phyloP scores from a whole-genome alignment of 2,888 invertebrate species.

The Nasonia oneida region DNA sequence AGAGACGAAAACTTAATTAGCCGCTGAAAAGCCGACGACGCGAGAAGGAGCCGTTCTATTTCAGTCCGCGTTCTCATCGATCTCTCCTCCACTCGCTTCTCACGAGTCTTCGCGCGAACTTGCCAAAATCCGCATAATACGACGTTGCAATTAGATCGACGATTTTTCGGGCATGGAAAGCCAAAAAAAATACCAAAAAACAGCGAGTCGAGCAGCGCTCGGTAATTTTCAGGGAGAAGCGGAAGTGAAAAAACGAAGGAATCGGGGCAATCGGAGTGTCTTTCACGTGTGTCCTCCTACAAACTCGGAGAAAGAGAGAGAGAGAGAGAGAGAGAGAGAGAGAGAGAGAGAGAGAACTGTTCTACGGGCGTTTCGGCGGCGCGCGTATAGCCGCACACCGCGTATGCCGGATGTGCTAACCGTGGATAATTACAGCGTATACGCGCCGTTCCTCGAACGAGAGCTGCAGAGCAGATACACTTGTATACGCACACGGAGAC shows the following conservation, averaged over 20 bases:
- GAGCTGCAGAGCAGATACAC: background rate
- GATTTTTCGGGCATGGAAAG: background rate
- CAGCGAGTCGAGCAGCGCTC: background rate
- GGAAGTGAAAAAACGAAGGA: slow-evolving; percentile 26
- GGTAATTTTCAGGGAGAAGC: slow-evolving; percentile 3
- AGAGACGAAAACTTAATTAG: slow-evolving; percentile 51
- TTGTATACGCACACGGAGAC: background rate
- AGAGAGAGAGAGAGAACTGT: background rate
- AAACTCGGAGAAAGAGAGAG: background rate
- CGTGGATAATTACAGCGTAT: slow-evolving; percentile 54
- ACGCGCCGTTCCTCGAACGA: slow-evolving; percentile 43
- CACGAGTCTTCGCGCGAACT: slow-evolving; percentile 3
- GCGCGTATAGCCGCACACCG: background rate
- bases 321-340: background rate
- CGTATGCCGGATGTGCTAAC: slow-evolving; percentile 54
- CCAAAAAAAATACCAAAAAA: background rate
- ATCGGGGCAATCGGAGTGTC: background rate
- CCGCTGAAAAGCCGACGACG: slow-evolving; percentile 14
- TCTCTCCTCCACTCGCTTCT: background rate
- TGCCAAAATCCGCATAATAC: slow-evolving; percentile 8
- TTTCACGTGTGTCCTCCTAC: background rate
- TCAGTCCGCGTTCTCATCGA: background rate
- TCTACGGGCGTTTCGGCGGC: background rate
- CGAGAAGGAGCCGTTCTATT: background rate
- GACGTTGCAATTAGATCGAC: background rate